phyloP scores from a whole-genome alignment of 2,888 invertebrate genomes.

The Calameuta pallipes region DNA sequence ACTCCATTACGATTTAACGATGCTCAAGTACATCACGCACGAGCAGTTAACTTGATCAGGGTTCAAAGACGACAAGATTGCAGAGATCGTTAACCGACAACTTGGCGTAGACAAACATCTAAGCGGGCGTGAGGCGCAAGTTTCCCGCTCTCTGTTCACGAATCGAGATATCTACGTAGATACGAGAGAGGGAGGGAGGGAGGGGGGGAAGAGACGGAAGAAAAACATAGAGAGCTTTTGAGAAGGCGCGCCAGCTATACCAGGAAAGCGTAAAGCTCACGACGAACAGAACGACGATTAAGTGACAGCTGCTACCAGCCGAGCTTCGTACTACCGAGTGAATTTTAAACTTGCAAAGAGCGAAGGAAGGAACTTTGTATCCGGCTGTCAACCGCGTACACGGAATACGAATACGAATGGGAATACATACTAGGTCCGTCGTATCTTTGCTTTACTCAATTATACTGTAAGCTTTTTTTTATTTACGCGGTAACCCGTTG shows the following conservation, averaged over 20 bases:
- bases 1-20: conserved; percentile 16
- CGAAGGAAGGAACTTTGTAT: too few species aligned
- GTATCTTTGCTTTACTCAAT: too few species aligned
- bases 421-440: too few species aligned
- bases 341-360: too few species aligned
- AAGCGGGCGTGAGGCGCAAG: too few species aligned
- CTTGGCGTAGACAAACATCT: too few species aligned
- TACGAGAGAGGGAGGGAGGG: conserved; percentile 9
- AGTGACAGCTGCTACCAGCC: conserved; percentile 22
- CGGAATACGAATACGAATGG: too few species aligned
- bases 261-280: too few species aligned
- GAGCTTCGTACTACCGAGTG: background rate
- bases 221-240: conserved; percentile 25
- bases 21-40: conserved; percentile 23
- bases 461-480: too few species aligned
- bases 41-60: conserved; percentile 21
- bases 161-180: conserved; percentile 23
- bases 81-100: conserved; percentile 25
- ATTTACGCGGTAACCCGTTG: too few species aligned
- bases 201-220: background rate
- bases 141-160: conserved; percentile 15
- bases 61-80: conserved; percentile 24
- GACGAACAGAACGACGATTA: conserved; percentile 24
- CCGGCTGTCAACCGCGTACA: too few species aligned
- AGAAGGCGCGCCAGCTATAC: conserved; percentile 12